A percentile compares a stretch with the other conserved stretches of the same genome.
phyloP scores from a whole-genome alignment of 2,113 vertebrate species.

The Pteropus alecto region DNA sequence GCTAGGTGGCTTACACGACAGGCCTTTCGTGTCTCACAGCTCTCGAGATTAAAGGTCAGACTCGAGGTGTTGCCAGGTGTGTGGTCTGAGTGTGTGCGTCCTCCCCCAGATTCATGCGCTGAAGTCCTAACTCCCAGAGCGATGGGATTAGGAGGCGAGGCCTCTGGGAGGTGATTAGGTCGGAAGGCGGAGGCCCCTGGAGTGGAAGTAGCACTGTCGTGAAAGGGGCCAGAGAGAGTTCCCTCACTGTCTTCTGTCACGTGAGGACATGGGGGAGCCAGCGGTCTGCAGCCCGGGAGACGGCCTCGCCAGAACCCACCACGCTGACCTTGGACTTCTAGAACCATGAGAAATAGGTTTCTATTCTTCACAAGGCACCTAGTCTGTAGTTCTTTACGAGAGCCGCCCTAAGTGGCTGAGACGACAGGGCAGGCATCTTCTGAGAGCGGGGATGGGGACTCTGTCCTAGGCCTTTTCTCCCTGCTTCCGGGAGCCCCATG shows the following conservation, averaged over 20 bases:
- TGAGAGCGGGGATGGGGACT: neutral
- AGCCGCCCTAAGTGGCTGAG: neutral
- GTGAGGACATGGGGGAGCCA: neutral
- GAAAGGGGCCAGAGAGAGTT: neutral
- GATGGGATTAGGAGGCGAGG: neutral
- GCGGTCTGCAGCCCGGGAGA: neutral
- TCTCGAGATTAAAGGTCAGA: neutral
- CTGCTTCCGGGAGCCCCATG: neutral
- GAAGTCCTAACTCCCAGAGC: neutral
- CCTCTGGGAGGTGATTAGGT: neutral
- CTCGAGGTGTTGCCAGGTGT: fast-evolving
- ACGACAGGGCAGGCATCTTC: too few relatives aligned
- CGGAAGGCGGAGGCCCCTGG: too few relatives aligned
- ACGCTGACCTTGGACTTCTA: neutral
- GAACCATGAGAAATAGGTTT: too few relatives aligned
- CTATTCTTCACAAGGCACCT: neutral
- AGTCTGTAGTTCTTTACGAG: neutral
- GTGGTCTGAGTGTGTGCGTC: neutral
- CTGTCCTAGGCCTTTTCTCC: neutral
- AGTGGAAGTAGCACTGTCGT: neutral
- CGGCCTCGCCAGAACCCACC: too few relatives aligned
- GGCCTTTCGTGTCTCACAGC: too few relatives aligned
- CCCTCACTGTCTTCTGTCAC: neutral
- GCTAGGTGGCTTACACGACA: neutral
- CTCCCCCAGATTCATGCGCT: neutral